These are phyloP conservation scores for Micromys minutus DNA, from an alignment of 2,113 vertebrate genomes.

Conservation along the genomic window DNA sequence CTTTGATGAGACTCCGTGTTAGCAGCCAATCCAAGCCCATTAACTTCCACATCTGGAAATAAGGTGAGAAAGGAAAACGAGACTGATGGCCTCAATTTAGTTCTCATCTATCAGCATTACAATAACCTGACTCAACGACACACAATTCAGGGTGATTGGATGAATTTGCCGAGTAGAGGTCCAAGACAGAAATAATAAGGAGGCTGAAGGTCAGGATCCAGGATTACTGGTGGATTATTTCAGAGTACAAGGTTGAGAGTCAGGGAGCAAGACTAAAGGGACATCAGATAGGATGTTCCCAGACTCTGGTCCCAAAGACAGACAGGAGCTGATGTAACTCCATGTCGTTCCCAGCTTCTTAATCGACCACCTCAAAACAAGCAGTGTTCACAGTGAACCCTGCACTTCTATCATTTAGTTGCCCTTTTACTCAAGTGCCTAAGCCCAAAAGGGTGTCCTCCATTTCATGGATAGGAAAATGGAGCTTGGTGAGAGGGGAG, in stretches of 20 bases:
- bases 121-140: slow-evolving; percentile 84
- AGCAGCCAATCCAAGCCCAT: slow-evolving; percentile 86
- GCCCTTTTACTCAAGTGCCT: not conserved
- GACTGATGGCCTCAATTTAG: slow-evolving; percentile 86
- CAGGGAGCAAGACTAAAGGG: slow-evolving; percentile 1
- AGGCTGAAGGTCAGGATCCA: slow-evolving; percentile 71
- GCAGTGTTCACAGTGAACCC: not conserved
- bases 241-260: slow-evolving; percentile 35
- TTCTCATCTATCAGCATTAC: slow-evolving; percentile 87
- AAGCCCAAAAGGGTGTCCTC: not conserved
- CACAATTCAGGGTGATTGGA: slow-evolving; percentile 86
- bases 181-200: slow-evolving; percentile 69
- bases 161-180: slow-evolving; percentile 74
- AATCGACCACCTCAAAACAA: slow-evolving; percentile 31
- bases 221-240: slow-evolving; percentile 61
- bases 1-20: slow-evolving; percentile 85
- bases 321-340: not conserved
- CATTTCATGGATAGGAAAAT: slow-evolving; percentile 44
- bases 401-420: not conserved
- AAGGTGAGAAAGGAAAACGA: slow-evolving; percentile 85
- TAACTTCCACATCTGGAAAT: slow-evolving; percentile 87
- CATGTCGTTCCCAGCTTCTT: not conserved
- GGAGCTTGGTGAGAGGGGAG: not conserved
- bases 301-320: not conserved
- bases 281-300: not conserved